Percentiles rank a stretch among this genome's conserved stretches.
phyloP scores from a whole-genome alignment of 1,140 invertebrate species.

The Diploscapter pachys region DNA sequence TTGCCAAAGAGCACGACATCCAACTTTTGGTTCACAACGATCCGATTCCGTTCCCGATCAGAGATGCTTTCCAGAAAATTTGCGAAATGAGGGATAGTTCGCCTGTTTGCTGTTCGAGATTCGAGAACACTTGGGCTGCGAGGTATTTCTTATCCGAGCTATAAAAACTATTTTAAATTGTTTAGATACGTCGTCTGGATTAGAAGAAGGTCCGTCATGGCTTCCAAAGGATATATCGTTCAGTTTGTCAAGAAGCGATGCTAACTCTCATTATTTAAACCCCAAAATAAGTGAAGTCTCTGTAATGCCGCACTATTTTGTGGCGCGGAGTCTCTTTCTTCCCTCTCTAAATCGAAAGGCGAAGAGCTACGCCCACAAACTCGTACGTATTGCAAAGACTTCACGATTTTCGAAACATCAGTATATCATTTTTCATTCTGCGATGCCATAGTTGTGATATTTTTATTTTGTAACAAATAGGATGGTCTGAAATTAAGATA shows the following conservation, averaged over 20 bases:
- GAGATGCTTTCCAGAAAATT: conserved; percentile 30
- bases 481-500: too few relatives aligned
- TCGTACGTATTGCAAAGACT: too few relatives aligned
- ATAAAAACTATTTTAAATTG: not conserved
- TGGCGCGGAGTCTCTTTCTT: too few relatives aligned
- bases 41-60: conserved; percentile 63
- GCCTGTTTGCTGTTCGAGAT: not conserved
- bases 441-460: too few relatives aligned
- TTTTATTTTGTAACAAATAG: too few relatives aligned
- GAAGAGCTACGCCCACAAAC: too few relatives aligned
- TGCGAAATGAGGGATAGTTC: conserved; percentile 3
- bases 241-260: conserved; percentile 6
- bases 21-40: conserved; percentile 92
- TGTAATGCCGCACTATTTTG: too few relatives aligned
- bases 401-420: too few relatives aligned
- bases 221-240: conserved; percentile 36
- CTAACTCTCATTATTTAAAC: too few relatives aligned
- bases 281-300: too few relatives aligned
- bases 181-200: conserved; percentile 40
- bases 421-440: too few relatives aligned
- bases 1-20: conserved; percentile 83
- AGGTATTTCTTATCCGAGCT: not conserved
- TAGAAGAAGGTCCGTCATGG: conserved; percentile 30
- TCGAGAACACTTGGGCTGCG: conserved; percentile 21
- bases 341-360: too few relatives aligned